Base-by-base conservation (phyloP, 2,888 invertebrate species). In the Busseola fusca region DNA sequence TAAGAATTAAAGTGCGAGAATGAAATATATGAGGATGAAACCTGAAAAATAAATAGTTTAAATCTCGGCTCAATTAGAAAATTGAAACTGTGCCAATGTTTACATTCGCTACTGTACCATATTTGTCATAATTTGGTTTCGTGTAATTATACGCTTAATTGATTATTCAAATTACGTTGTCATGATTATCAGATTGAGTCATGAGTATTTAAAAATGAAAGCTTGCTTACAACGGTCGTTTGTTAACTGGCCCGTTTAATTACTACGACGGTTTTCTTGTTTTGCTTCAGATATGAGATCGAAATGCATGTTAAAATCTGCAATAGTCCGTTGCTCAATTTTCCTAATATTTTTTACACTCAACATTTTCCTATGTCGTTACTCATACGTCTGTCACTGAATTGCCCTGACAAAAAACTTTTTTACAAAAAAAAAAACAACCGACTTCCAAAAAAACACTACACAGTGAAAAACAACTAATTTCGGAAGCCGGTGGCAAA, bases 91-190 rank as follows among this genome's bases (percentile, higher is more conserved):
- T 74, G 57, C 62, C 74, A 65, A 63, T 74, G 25, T 62, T 63
- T 50, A 77, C 73, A 64, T 64, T 63, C 42, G 64, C 69, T 81
- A 80, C 66, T 45, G 66, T 56, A 65, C 67, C 54, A 70, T 66
- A 81, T 78, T 80, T 81, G 75, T 75, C 75, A 75, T 81, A 74
- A 80, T 58, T 81, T 62, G 42, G 67, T 71, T 78, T 71, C 54
- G 37, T 50, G 37, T 80, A 59, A 81, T 80, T 69, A 81, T 63
- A 80, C 81, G 80, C 66, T 59, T 69, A 74, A 80, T 77, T 78
- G 74, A 71, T 81, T 81, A 80, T 80, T 80, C 75, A 80, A 81
- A 80, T 81, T 78, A 74, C 60, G 59, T 48, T 70, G 78, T 70
- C 81, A 71, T 71, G 68, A 78, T 81, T 69, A 74, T 72, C 71